These are phyloP conservation scores for Trichonephila clavipes DNA, from an alignment of 1,140 invertebrate genomes.

Conservation along the genomic window DNA sequence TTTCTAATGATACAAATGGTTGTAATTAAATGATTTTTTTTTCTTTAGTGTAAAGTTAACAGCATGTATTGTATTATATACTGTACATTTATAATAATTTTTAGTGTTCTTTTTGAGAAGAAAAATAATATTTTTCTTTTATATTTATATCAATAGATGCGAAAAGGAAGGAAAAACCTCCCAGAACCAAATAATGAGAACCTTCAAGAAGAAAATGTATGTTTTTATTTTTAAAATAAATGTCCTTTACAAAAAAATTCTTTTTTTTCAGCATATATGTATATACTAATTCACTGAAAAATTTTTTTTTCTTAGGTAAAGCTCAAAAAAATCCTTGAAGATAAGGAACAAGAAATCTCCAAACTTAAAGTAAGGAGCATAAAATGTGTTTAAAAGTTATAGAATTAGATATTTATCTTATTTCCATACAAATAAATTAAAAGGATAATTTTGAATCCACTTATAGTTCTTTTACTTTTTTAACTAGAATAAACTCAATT, in stretches of 20 bases:
- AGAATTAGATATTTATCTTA: too few species aligned
- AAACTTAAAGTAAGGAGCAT: constrained; percentile 43
- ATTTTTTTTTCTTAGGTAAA: constrained; percentile 31
- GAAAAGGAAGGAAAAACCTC: constrained; percentile 39
- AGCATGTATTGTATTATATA: too few species aligned
- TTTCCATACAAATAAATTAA: too few species aligned
- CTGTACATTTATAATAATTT: too few species aligned
- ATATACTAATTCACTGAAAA: background rate
- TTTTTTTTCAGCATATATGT: background rate
- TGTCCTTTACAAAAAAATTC: background rate
- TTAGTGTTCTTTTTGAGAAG: background rate
- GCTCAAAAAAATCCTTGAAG: constrained; percentile 59
- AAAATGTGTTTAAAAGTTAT: background rate
- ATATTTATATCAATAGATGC: background rate
- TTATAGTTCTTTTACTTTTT: too few species aligned
- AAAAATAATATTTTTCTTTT: background rate
- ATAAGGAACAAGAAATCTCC: constrained; percentile 65
- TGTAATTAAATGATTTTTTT: too few species aligned
- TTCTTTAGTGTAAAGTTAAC: too few species aligned
- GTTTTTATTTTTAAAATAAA: background rate
- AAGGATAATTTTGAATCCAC: too few species aligned
- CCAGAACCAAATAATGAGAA: constrained; percentile 35
- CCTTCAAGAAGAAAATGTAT: constrained; percentile 59
- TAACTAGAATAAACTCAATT: too few species aligned
- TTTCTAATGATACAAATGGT: too few species aligned